Base-by-base conservation (phyloP, 2,888 invertebrate species). In the Drosophila stalkeri region DNA sequence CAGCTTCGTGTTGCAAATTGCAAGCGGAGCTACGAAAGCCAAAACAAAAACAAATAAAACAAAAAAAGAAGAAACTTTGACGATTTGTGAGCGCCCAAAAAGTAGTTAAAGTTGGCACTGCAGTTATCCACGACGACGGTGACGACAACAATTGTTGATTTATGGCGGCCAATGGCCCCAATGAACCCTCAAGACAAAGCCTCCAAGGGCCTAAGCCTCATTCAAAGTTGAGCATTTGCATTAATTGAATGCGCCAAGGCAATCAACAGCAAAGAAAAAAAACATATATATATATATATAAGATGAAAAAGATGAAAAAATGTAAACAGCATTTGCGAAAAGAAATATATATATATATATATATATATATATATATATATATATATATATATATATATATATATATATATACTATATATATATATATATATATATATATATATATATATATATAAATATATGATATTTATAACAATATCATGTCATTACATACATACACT, bases 1-100 rank as follows among this genome's bases (percentile, higher is more conserved):
- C 76, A 64, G 80, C 65, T 86, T 82, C 89, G 86, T 86, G 86
- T 82, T 76, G 86, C 76, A 86, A 88, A 86, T 86, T 86, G 86
- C 82, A 67, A 78, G 72, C 35, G n/a, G 39, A 67, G 62, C 61
- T 16, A 16, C 16, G 57, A 33, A 46, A 41, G 20, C 20, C 11
- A 31, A 8, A 39, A 27, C 27, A 27, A 27, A 27, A 5, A 27
- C 27, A 27, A 56, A 33, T 2, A 18, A n/a, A 43, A 57, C 37
- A 18, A n/a, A 43, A 57, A 47, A 81, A 73, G 7, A 5, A 11
- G 31, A 51, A 51, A 51, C 49, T 85, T 84, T 75, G 69, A 59
- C 87, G 82, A 85, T 83, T 82, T 82, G 82, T 69, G 75, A 82
- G 78, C 84, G 71, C 72, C 81, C 77, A 69, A 71, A 82, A 81